Evolutionary conservation across 2,113 vertebrate species (phyloP), one percentile per base, ranked within the genome.

Genomic region (Cinclus mexicanus): DNA sequence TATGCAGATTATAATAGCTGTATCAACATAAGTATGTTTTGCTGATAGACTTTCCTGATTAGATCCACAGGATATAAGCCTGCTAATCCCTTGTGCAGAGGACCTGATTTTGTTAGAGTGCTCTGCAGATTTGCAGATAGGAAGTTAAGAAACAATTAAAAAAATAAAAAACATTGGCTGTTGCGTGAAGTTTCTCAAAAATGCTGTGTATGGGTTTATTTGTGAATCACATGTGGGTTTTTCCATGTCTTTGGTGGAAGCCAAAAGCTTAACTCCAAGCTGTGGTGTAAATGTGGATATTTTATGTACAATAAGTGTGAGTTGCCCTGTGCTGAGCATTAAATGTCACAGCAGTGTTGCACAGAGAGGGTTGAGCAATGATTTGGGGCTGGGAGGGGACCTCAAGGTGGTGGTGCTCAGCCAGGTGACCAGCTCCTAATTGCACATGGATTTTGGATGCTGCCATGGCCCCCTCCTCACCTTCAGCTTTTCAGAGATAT

Each of bases 1-100:
- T 97, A 97, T 97, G 97, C 94, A 97, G 97, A 97, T 97, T 94
- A 89, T 97, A 97, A 97, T 96, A 93, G 96, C 96, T 97, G 96
- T 95, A 93, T 97, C 96, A 97, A 97, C 95, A 96, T 94, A 94
- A 97, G 96, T 91, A 76, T 95, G 94, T 96, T 97, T 95, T 97
- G 96, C 95, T 97, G 97, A 97, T 97, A 95, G 86, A 95, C 93
- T 96, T 96, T 87, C 93, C 94, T 97, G 96, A 97, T 96, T 97
- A 95, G 95, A 96, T 97, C 95, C 85, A 53, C 69, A 12, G 95
- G 95, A 94, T 95, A 57, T 92, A 95, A 96, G 90, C 69, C 74
- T 93, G 83, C 94, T 97, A 96, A 97, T 97, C 95, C 95, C 74
- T 46, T 42, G 87, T 92, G 84, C 75, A 2, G 92, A 71, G 89